Base-by-base conservation (phyloP, 2,113 vertebrate species). In the Hippoglossus stenolepis region DNA sequence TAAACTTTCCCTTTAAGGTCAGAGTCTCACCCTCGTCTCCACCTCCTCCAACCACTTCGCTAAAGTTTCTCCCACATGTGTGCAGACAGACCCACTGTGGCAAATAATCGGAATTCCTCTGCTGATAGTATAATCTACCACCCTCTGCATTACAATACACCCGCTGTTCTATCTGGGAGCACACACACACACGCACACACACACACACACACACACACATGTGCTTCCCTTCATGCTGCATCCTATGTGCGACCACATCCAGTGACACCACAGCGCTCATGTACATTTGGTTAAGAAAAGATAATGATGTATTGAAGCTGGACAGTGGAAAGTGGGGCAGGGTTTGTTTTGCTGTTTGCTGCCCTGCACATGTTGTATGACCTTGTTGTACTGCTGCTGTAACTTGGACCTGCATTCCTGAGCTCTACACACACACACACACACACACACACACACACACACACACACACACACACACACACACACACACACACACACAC, bases 71-170 rank as follows among this genome's bases (percentile, higher is more conserved):
- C 69, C 73, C 72, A 54, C 81, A 59, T 81, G 75, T 85, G 67
- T 60, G 74, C 74, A 66, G 65, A 77, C 10, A 53, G 78, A 80
- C 77, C 73, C 70, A 31, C 82, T 85, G 43, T 65, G 83, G 67
- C 77, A 88, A 89, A 92, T 90, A 87, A 87, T 90, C 83, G 4
- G 81, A 91, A 91, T 94, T 93, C 90, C 89, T 89, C 68, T 62
- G 70, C 75, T 90, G 89, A 90, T 92, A 90, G 73, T 82, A 85
- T 90, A 90, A 91, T 92, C 89, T 91, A 28, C 79, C 40, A 11
- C 73, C 80, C 83, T 87, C 82, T 18, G 77, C 62, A 65, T 73
- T 56, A 92, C 88, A 93, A 90, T 91, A 63, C 87, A 7, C 18
- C 65, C 61, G 75, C 86, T 91, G 90, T 92, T 91, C 83, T 59